Conservation (phyloP, 2,797 vertebrate genomes). For the Megalops cyprinoides region DNA sequence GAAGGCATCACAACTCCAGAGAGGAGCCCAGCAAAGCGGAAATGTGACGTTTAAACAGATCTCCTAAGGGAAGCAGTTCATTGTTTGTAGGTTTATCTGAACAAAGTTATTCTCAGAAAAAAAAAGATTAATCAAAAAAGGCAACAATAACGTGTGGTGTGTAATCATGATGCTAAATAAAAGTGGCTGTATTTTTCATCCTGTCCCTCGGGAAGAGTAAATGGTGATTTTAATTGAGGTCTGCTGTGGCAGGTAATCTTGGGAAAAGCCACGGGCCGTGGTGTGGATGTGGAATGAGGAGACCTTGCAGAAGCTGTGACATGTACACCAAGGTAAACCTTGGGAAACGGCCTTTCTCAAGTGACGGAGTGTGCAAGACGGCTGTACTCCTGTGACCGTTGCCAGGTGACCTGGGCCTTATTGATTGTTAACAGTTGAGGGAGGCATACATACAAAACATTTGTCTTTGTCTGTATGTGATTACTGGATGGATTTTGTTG, state of each 20-base stretch:
- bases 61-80: conserved; percentile 65
- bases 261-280: background rate
- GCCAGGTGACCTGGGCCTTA: too few relatives aligned
- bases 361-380: background rate
- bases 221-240: conserved; percentile 36
- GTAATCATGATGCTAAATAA: conserved; percentile 75
- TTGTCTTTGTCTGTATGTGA: too few relatives aligned
- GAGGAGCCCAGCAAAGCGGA: conserved; percentile 28
- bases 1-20: conserved; percentile 33
- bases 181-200: conserved; percentile 60
- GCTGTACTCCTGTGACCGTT: background rate
- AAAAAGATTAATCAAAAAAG: conserved; percentile 60
- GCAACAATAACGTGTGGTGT: conserved; percentile 59
- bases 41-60: conserved; percentile 60
- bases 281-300: background rate
- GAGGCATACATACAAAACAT: too few relatives aligned
- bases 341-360: background rate
- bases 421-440: too few relatives aligned
- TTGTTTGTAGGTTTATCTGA: conserved; percentile 63
- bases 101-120: conserved; percentile 63
- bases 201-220: conserved; percentile 55
- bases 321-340: background rate
- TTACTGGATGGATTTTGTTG: too few relatives aligned
- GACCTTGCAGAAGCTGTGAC: background rate
- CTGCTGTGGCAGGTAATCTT: background rate